phyloP scores from a whole-genome alignment of 2,888 invertebrate species.

The Tuta absoluta region DNA sequence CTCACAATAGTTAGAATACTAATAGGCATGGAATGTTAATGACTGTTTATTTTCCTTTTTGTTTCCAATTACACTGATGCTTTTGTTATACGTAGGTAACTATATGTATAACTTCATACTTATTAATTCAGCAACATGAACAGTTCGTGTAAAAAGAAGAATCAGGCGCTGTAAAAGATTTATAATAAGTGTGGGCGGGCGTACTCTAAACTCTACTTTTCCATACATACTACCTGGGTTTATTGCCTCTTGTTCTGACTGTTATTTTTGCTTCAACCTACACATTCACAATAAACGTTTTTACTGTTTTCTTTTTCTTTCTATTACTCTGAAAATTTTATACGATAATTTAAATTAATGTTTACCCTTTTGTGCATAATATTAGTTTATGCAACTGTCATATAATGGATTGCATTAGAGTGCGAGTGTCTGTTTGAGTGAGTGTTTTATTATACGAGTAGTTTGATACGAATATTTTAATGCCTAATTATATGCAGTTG shows the following conservation, averaged over 20 bases:
- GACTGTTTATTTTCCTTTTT: conserved; percentile 35
- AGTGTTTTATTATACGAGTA: no score
- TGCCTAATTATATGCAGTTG: no score
- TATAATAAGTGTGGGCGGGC: not conserved
- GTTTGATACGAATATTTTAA: no score
- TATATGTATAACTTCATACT: not conserved
- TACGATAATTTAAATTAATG: not conserved
- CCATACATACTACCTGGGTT: no score
- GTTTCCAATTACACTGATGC: conserved; percentile 3
- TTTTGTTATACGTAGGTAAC: not conserved
- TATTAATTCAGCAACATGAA: conserved; percentile 4
- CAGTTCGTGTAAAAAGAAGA: conserved; percentile 5
- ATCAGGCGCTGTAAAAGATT: not conserved
- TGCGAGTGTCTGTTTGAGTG: no score
- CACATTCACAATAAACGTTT: not conserved
- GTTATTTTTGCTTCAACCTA: not conserved
- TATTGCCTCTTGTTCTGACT: conserved; percentile 3
- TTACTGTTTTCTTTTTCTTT: not conserved
- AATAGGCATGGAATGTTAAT: conserved; percentile 47
- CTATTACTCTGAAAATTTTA: not conserved
- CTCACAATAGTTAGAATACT: conserved; percentile 53
- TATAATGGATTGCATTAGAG: no score
- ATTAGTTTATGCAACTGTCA: no score
- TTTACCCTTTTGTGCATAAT: no score
- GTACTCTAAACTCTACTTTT: not conserved